Base-by-base conservation (phyloP, 1,140 invertebrate species). In the Drosophila obscura region DNA sequence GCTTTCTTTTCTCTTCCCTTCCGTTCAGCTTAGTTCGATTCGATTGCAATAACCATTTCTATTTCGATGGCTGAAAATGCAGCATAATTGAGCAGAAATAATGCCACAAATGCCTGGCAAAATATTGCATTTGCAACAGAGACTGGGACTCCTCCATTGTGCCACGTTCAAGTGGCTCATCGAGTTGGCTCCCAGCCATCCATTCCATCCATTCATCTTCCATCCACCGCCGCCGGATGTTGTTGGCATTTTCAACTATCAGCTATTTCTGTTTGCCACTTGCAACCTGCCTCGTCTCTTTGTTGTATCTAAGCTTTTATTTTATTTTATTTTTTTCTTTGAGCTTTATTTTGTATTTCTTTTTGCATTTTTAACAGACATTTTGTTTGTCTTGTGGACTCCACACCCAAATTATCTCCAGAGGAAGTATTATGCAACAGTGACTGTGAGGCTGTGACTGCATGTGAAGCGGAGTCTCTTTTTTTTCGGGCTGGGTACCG, bases 81-180 rank as follows among this genome's bases (percentile, higher is more conserved):
- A 85, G 35, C 75, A 83, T 74, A 83, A 82, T 74, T 83, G 75
- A 58, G 61, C 80, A 71, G 74, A 56, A 75, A 80, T 80, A 80
- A 75, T 80, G 45, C 19, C 19, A 1, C 19, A 53, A 61, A 83
- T 49, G 62, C 52, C 61, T 55, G 48, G 52, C 52, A 26, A 78
- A 77, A 77, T 55, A 80, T 75, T 65, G 77, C 77, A 78, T 61
- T 66, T 78, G 49, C 59, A 15, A 64, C 44, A 5, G 41, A 51
- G 26, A 45, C 44, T 77, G 58, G 44, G 61, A 48, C 31, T 53
- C 31, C 16, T 51, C 61, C 31, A 53, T 58, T 56, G 60, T 79
- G 58, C 44, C 45, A 15, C 24, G 28, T 59, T 74, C 76, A 80
- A 83, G 80, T 84, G 76, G 75, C 62, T 49, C 39, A 71, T 80